These are phyloP conservation scores for Calliphora vomitoria DNA, from an alignment of 2,888 invertebrate species.

Conservation along the genomic window DNA sequence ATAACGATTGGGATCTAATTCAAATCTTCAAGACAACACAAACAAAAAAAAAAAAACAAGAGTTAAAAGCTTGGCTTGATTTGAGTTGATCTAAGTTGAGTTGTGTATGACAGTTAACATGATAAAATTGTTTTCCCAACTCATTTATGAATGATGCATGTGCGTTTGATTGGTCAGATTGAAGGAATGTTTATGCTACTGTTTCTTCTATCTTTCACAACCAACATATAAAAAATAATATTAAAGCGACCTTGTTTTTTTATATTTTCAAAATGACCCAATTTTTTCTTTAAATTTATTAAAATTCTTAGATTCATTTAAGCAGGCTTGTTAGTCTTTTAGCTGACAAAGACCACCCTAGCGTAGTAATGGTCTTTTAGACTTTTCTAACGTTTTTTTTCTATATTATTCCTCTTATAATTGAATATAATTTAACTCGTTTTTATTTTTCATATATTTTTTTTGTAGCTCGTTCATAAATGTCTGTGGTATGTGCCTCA, in stretches of 20 bases:
- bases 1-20: conserved; percentile 68
- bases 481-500: conserved; percentile 56
- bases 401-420: conserved; percentile 55
- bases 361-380: conserved; percentile 36
- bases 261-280: conserved; percentile 54
- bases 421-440: conserved; percentile 73
- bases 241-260: conserved; percentile 61
- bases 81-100: conserved; percentile 48
- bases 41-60: conserved; percentile 4
- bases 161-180: conserved; percentile 30
- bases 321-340: conserved; percentile 31
- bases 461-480: conserved; percentile 29
- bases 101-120: conserved; percentile 71
- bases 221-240: neutral
- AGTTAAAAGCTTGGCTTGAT: conserved; percentile 34
- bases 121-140: conserved; percentile 55
- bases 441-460: conserved; percentile 31
- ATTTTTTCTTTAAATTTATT: conserved; percentile 56
- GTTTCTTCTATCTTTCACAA: neutral
- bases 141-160: conserved; percentile 44
- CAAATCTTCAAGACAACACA: conserved; percentile 22
- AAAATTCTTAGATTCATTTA: conserved; percentile 37
- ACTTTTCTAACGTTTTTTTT: conserved; percentile 42
- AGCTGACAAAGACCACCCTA: conserved; percentile 68
- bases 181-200: conserved; percentile 45